Percentiles rank a stretch among this genome's conserved stretches.
Evolutionary conservation across 2,888 invertebrate genomes (phyloP).

Genomic region (Ectropis crepuscularia): DNA sequence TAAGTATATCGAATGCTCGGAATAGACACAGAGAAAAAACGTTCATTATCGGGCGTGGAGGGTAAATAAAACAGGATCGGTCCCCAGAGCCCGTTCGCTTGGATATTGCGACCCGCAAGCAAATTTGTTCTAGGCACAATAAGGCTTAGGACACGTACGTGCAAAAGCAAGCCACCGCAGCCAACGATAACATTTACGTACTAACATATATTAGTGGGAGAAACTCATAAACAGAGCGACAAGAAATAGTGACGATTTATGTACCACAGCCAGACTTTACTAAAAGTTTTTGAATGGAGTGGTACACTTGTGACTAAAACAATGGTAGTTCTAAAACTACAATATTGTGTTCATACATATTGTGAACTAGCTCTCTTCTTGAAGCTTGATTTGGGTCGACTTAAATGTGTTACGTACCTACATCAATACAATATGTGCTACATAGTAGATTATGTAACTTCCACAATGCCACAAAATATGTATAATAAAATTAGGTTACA

Average conservation of each 20-base stretch:
- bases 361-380: too few species aligned
- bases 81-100: conserved; percentile 73
- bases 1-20: conserved; percentile 71
- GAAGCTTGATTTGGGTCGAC: too few species aligned
- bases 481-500: too few species aligned
- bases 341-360: too few species aligned
- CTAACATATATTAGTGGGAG: conserved; percentile 51
- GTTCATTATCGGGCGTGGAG: conserved; percentile 77
- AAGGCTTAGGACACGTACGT: conserved; percentile 72
- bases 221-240: conserved; percentile 26
- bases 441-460: too few species aligned
- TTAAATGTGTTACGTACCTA: too few species aligned
- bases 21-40: conserved; percentile 71
- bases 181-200: conserved; percentile 65
- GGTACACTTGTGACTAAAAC: neutral
- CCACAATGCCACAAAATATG: too few species aligned
- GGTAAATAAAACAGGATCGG: conserved; percentile 78
- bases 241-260: conserved; percentile 14
- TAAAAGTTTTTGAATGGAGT: conserved; percentile 10
- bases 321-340: conserved; percentile 3
- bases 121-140: conserved; percentile 81
- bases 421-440: too few species aligned
- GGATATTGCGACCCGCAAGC: conserved; percentile 82
- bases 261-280: neutral
- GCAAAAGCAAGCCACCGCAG: conserved; percentile 51